phyloP scores from a whole-genome alignment of 2,797 vertebrate species.

The Propithecus perrieri region DNA sequence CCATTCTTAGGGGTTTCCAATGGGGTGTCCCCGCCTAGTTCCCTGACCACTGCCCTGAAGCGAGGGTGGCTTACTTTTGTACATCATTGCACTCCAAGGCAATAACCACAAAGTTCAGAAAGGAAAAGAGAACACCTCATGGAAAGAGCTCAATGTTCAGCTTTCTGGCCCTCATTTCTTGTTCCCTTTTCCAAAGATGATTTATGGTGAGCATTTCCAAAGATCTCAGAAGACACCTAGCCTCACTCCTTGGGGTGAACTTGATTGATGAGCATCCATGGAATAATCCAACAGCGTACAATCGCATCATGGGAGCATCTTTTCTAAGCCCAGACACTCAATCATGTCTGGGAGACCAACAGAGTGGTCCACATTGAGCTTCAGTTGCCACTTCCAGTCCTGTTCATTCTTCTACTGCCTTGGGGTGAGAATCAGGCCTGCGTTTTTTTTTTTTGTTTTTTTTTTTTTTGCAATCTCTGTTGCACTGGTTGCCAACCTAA shows the following conservation, averaged over 20 bases:
- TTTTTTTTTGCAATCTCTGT: not conserved
- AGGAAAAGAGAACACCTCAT: not conserved
- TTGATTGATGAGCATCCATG: not conserved
- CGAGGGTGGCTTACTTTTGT: not conserved
- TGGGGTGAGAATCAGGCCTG: not conserved
- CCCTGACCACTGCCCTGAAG: not conserved
- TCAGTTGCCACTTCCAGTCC: no score
- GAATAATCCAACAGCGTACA: not conserved
- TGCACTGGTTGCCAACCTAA: not conserved
- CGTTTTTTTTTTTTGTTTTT: not conserved
- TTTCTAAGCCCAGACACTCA: not conserved
- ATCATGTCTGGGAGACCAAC: not conserved
- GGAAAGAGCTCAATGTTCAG: not conserved
- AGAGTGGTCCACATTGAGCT: not conserved
- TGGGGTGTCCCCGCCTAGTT: not conserved
- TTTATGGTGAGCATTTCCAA: not conserved
- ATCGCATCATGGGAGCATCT: not conserved
- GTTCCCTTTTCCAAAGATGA: not conserved
- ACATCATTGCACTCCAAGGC: not conserved
- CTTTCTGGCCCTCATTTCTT: not conserved
- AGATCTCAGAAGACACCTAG: not conserved
- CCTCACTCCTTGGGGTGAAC: not conserved
- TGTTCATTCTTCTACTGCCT: not conserved
- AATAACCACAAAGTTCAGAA: not conserved
- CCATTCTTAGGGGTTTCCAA: not conserved